A percentile compares a stretch with the other conserved stretches of the same genome.
These are phyloP conservation scores for Notothenia rossii DNA, from an alignment of 2,113 vertebrate genomes.

Conservation along the genomic window DNA sequence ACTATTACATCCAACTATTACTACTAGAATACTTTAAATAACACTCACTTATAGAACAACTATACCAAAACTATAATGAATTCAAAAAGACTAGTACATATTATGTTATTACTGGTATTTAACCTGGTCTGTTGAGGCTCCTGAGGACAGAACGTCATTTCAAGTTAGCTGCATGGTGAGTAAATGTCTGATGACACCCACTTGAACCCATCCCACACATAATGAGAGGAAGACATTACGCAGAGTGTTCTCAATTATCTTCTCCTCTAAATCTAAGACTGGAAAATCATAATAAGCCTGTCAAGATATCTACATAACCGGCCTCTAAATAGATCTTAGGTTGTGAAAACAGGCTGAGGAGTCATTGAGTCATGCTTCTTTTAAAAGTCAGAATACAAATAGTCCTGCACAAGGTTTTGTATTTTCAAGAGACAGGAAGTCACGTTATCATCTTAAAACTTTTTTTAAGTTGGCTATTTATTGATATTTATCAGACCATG, in stretches of 20 bases:
- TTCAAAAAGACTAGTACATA: neutral
- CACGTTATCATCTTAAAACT: neutral
- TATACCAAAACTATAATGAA: neutral
- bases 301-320: conserved; percentile 1
- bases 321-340: neutral
- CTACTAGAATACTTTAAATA: neutral
- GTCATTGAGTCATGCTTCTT: neutral
- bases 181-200: conserved; percentile 20
- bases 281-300: conserved; percentile 10
- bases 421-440: neutral
- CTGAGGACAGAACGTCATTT: conserved; percentile 15
- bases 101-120: neutral
- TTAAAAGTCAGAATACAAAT: neutral
- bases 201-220: conserved; percentile 22
- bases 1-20: neutral
- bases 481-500: neutral
- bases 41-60: neutral
- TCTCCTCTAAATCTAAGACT: conserved; percentile 19
- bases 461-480: neutral
- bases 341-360: neutral
- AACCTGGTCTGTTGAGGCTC: neutral
- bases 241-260: conserved; percentile 1
- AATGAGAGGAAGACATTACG: conserved; percentile 27
- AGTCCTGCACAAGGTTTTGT: neutral
- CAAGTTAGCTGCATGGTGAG: conserved; percentile 2